Evolutionary conservation across 2,113 vertebrate species (phyloP).

Genomic region (Myodes glareolus): DNA sequence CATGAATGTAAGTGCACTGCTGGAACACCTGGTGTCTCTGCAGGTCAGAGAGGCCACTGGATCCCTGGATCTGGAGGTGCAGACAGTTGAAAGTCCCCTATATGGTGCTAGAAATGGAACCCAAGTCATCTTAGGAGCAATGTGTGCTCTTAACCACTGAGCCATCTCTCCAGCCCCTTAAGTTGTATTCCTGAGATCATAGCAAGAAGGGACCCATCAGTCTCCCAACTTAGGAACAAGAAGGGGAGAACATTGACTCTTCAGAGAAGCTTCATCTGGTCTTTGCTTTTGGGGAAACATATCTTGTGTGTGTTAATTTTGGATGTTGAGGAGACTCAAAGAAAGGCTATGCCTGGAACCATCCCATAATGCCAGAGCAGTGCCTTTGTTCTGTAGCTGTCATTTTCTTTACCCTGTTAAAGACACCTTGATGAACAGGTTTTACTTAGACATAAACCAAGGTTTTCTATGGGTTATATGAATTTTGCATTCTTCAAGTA

Average conservation of each 20-base stretch:
- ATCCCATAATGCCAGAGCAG: not conserved
- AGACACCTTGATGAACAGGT: not conserved
- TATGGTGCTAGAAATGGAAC: not conserved
- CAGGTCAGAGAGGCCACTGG: not conserved
- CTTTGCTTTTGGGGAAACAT: not conserved
- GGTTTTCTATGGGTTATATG: too few relatives aligned
- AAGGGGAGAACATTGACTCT: not conserved
- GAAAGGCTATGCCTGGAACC: not conserved
- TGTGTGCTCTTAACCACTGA: not conserved
- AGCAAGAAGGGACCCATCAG: not conserved
- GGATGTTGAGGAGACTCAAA: not conserved
- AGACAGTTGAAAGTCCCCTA: not conserved
- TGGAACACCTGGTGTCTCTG: not conserved
- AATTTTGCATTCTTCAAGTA: too few relatives aligned
- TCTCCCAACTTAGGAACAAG: not conserved
- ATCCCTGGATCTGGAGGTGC: not conserved
- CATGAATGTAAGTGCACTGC: not conserved
- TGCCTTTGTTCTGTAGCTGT: too few relatives aligned
- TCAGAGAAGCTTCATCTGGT: not conserved
- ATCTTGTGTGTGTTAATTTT: not conserved
- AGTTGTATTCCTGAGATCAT: not conserved
- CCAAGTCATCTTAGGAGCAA: not conserved
- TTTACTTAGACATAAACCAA: too few relatives aligned
- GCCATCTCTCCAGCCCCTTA: not conserved
- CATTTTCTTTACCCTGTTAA: not conserved